phyloP scores from a whole-genome alignment of 2,113 vertebrate genomes.

The Oryzias curvinotus region DNA sequence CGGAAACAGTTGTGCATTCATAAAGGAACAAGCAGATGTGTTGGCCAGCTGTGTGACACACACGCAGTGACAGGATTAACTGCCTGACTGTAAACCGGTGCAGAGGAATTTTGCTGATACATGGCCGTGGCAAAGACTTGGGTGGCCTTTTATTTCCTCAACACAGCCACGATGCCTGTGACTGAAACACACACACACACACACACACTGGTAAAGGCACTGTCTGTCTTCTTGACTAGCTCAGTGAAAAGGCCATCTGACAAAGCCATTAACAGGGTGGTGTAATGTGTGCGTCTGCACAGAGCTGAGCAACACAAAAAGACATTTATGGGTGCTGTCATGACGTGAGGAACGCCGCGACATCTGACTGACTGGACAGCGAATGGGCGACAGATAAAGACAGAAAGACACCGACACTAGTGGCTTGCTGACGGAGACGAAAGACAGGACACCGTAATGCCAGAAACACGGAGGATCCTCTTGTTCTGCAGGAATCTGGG shows the following conservation, averaged over 20 bases:
- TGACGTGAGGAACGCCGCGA: conserved; percentile 56
- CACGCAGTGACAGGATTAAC: conserved; percentile 39
- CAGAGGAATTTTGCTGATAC: conserved; percentile 49
- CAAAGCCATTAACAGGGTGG: conserved; percentile 74
- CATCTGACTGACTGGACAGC: conserved; percentile 50
- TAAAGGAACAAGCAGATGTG: conserved; percentile 7
- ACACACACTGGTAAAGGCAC: conserved; percentile 49
- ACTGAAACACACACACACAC: conserved; percentile 44
- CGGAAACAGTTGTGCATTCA: not conserved
- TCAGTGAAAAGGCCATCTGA: conserved; percentile 74
- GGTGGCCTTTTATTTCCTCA: conserved; percentile 64
- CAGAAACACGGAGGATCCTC: conserved; percentile 24
- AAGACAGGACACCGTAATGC: conserved; percentile 14
- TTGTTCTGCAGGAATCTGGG: conserved; percentile 5
- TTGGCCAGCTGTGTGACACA: conserved; percentile 6
- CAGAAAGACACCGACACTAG: conserved; percentile 40
- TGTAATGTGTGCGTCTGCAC: conserved; percentile 72
- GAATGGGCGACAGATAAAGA: conserved; percentile 44
- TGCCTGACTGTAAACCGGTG: conserved; percentile 37
- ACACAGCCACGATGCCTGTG: conserved; percentile 41
- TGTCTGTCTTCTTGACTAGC: conserved; percentile 65
- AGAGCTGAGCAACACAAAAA: conserved; percentile 58
- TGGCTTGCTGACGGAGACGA: conserved; percentile 39
- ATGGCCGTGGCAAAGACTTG: conserved; percentile 39
- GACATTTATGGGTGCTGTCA: conserved; percentile 68